phyloP scores from a whole-genome alignment of 2,888 invertebrate genomes.

The Cacoxenus indagator region DNA sequence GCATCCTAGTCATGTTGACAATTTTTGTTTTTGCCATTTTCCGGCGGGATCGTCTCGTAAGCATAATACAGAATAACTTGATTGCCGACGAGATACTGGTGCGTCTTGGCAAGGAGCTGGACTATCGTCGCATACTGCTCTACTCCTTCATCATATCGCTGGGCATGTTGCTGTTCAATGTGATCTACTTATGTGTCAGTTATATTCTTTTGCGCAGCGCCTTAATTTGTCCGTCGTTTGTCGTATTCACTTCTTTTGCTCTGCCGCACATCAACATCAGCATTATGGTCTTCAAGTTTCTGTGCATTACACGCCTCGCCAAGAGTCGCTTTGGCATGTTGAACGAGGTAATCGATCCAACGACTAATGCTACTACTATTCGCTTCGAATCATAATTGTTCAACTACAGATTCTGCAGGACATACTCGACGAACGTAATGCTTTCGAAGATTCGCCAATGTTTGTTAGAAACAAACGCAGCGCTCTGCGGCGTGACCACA shows the following conservation, averaged over 20 bases:
- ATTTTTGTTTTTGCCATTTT: conserved; percentile 66
- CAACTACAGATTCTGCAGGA: conserved; percentile 59
- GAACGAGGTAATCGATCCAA: conserved; percentile 59
- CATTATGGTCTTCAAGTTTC: conserved; percentile 66
- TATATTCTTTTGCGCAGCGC: conserved; percentile 61
- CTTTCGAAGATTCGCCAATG: conserved; percentile 61
- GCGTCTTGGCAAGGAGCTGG: conserved; percentile 60
- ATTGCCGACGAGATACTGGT: conserved; percentile 65
- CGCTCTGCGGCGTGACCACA: conserved; percentile 38
- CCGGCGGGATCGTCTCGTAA: conserved; percentile 51
- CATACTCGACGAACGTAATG: conserved; percentile 56
- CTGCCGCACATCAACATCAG: conserved; percentile 67
- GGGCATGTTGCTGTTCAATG: conserved; percentile 63
- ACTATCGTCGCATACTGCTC: conserved; percentile 61
- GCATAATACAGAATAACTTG: conserved; percentile 60
- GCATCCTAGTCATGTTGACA: conserved; percentile 65
- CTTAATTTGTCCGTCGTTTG: conserved; percentile 64
- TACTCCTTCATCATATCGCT: conserved; percentile 60
- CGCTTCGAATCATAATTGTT: background rate
- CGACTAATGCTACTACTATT: background rate
- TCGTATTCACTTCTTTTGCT: conserved; percentile 65
- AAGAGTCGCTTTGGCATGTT: conserved; percentile 64
- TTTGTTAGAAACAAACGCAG: conserved; percentile 52
- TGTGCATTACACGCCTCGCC: conserved; percentile 61
- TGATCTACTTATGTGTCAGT: conserved; percentile 64